A percentile compares a stretch with the other conserved stretches of the same genome.
These are phyloP conservation scores for Chaetodon auriga DNA, from an alignment of 2,113 vertebrate genomes.

Conservation along the genomic window DNA sequence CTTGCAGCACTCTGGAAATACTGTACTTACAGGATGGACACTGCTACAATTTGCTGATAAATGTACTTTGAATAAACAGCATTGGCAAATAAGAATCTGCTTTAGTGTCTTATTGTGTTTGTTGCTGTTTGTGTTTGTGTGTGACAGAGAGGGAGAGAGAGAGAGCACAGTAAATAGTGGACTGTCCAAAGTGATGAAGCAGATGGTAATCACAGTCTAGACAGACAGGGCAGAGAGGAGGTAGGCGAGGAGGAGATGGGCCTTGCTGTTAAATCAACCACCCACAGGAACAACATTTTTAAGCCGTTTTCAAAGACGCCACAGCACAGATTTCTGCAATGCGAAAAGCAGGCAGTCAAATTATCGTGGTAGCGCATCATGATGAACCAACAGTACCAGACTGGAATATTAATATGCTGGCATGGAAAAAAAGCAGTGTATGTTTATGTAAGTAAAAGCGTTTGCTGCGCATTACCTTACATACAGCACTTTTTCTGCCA, in stretches of 20 bases:
- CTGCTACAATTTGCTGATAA: constrained; percentile 1
- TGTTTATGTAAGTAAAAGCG: neutral
- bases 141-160: constrained; percentile 11
- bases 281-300: constrained; percentile 68
- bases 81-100: constrained; percentile 15
- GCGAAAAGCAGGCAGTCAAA: constrained; percentile 46
- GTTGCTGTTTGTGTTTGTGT: constrained; percentile 12
- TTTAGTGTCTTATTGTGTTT: constrained; percentile 31
- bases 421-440: neutral
- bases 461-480: constrained; percentile 2
- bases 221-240: constrained; percentile 62
- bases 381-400: constrained; percentile 53
- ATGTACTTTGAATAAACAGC: constrained; percentile 17
- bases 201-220: constrained; percentile 77
- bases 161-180: constrained; percentile 45
- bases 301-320: constrained; percentile 50
- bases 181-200: constrained; percentile 63
- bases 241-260: constrained; percentile 61
- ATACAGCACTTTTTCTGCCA: constrained; percentile 6
- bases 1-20: constrained; percentile 26
- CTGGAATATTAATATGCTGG: constrained; percentile 50
- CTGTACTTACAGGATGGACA: constrained; percentile 21
- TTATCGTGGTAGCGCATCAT: constrained; percentile 44
- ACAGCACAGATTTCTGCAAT: constrained; percentile 46
- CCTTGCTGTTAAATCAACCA: constrained; percentile 63